These are phyloP conservation scores for Alloplasta piceator DNA, from an alignment of 2,888 invertebrate species.

Conservation along the genomic window DNA sequence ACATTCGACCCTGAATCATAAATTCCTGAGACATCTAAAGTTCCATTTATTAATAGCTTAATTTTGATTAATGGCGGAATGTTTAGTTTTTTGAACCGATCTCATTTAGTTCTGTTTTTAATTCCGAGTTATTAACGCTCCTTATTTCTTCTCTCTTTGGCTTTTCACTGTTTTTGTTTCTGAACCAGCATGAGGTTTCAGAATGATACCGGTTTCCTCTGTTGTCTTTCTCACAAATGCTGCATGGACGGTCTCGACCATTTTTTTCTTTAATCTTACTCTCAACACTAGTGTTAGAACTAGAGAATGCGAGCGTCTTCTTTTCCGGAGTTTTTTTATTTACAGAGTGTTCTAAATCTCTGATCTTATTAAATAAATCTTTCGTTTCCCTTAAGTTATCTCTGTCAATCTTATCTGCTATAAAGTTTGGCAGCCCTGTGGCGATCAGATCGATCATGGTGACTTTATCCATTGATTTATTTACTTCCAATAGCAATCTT, in stretches of 20 bases:
- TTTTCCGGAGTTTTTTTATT: not conserved
- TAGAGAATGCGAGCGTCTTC: not conserved
- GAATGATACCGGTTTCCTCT: slow-evolving; percentile 63
- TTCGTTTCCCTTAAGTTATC: not conserved
- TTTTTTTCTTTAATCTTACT: slow-evolving; percentile 33
- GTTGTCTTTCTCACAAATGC: slow-evolving; percentile 40
- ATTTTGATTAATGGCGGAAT: slow-evolving; percentile 67
- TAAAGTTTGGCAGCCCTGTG: not conserved
- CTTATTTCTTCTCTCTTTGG: slow-evolving; percentile 44
- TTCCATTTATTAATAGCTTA: slow-evolving; percentile 57
- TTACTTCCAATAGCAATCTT: slow-evolving; percentile 20
- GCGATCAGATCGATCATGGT: slow-evolving; percentile 29
- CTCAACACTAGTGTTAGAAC: not conserved
- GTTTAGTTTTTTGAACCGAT: slow-evolving; percentile 69
- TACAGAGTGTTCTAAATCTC: not conserved
- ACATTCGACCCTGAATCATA: slow-evolving; percentile 68
- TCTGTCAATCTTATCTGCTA: not conserved
- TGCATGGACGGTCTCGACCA: slow-evolving; percentile 32
- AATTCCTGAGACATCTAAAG: slow-evolving; percentile 49
- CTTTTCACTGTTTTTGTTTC: slow-evolving; percentile 58
- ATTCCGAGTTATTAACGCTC: slow-evolving; percentile 66
- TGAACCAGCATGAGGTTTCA: slow-evolving; percentile 64
- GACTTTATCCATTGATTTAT: slow-evolving; percentile 20
- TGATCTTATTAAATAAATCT: slow-evolving; percentile 3
- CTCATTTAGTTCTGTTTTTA: slow-evolving; percentile 68